Percentiles rank a stretch among this genome's conserved stretches.
phyloP scores from a whole-genome alignment of 2,113 vertebrate species.

The Epinephelus moara region DNA sequence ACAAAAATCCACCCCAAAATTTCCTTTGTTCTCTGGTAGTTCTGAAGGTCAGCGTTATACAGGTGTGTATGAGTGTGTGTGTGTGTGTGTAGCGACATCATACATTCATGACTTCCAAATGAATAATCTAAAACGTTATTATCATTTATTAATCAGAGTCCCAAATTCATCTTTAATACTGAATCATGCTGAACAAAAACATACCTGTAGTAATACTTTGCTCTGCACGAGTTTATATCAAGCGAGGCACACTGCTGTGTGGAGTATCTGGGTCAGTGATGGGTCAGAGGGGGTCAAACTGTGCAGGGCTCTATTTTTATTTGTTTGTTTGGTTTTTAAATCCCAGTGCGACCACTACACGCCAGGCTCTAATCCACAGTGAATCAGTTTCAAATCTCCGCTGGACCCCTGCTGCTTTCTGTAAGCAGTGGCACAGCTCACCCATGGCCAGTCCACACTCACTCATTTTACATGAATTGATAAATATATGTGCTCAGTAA shows the following conservation, averaged over 20 bases:
- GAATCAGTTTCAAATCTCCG: slow-evolving; percentile 38
- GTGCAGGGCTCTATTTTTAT: slow-evolving; percentile 31
- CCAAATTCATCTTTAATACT: slow-evolving; percentile 7
- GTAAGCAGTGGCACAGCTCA: slow-evolving; percentile 26
- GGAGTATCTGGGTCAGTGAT: slow-evolving; percentile 33
- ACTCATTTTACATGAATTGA: neutral
- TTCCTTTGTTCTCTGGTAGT: too few species aligned
- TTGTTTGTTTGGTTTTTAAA: slow-evolving; percentile 29
- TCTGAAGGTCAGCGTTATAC: too few species aligned
- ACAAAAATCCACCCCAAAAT: neutral
- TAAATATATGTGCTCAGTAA: neutral
- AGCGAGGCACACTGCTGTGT: neutral
- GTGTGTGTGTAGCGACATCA: neutral
- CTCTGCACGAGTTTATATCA: neutral
- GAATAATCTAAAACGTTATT: slow-evolving; percentile 1
- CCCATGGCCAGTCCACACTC: neutral
- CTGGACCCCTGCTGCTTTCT: slow-evolving; percentile 19
- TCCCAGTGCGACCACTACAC: neutral
- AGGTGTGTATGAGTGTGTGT: neutral
- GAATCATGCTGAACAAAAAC: neutral
- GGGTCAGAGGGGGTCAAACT: slow-evolving; percentile 17
- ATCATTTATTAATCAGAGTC: neutral
- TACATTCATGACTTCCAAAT: neutral
- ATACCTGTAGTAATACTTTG: neutral
- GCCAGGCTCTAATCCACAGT: slow-evolving; percentile 45